Base-by-base conservation (phyloP, 2,797 vertebrate species). In the Dendrocincla tyrannina region DNA sequence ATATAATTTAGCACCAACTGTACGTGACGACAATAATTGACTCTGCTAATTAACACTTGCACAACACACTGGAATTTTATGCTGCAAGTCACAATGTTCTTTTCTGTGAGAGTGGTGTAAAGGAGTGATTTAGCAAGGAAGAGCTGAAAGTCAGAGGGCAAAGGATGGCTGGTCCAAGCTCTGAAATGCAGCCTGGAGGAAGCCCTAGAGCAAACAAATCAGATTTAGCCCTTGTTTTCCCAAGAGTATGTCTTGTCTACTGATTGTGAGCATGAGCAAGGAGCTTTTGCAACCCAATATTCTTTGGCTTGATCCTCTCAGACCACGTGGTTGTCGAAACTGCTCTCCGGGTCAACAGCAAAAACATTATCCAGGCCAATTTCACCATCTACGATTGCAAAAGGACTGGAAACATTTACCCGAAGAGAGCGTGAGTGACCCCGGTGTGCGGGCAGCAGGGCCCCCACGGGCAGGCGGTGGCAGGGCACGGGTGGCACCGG, bases 371-470 rank as follows among this genome's bases (percentile, higher is more conserved):
- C 89, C 96, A 95, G 68, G 98, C 99, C 94, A 99, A 97, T 94
- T 98, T 99, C 97, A 98, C 98, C 98, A 98, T 99, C 98, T 99
- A 99, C 1, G 98, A 99, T 97, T 99, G 99, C 76, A 97, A 98
- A 96, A 98, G 98, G 93, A 98, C 98, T 2, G 99, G 98, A 62
- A 97, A 95, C 32, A 98, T 99, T 95, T 97, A 99, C 95, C 98
- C 98, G 0, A 98, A 98, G 94, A 98, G 97, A 30, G 98, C 99
- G 99, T 99, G 94, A 99, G 99, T 98, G 90, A 25, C 53, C 11
- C 19, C 0, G 3, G 12, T 1, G 58, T 17, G 35, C 70, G 4
- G 64, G 56, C 30, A 7, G 55, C 4, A 0, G 39, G 47, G 72
- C 9, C 24, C 1, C 27, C 0, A 0, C 1, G 4, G 58, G 56